Evolutionary conservation across 2,113 vertebrate species (phyloP), one percentile per base, ranked within the genome.

Genomic region (Pandion haliaetus): DNA sequence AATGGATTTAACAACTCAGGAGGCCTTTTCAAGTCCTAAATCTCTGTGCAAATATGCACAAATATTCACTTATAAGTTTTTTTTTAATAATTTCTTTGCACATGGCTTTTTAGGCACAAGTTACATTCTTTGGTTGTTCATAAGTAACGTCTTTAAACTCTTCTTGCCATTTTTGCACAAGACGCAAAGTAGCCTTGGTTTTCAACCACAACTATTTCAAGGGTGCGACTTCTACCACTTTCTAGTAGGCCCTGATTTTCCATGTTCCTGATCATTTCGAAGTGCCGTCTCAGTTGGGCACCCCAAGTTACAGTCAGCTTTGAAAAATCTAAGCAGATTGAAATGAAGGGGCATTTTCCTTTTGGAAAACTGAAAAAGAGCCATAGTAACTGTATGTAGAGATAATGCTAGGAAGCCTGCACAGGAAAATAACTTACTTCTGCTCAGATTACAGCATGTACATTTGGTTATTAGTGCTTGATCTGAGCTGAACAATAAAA

Each of bases 371-470:
- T 77, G 91, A 73, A 85, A 87, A 91, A 71, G 80, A 90, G 77
- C 90, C 81, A 45, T 57, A 65, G 90, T 94, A 88, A n/a, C 92
- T 83, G 18, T 74, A 80, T 0, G 4, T 34, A 88, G 84, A 76
- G 50, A 87, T 92, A 94, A 96, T 81, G 25, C 61, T 78, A 77
- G 83, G 76, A 82, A 96, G 77, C 66, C 82, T 91, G 65, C 59
- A 36, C 58, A 78, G 86, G 73, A 92, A 97, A 96, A 97, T 92
- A 96, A 90, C 44, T 93, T 80, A 57, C 29, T 87, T 96, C 73
- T 95, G 12, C 80, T 96, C 87, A 85, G 86, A 91, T 66, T 95
- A 66, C 71, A 70, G n/a, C 49, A 34, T 58, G 72, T 94, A 66
- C 84, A 72, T 91, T 93, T 92, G 86, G 82, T 86, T 97, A 78